Base-by-base conservation (phyloP, 2,888 invertebrate genomes). In the Diplolepis rosae region DNA sequence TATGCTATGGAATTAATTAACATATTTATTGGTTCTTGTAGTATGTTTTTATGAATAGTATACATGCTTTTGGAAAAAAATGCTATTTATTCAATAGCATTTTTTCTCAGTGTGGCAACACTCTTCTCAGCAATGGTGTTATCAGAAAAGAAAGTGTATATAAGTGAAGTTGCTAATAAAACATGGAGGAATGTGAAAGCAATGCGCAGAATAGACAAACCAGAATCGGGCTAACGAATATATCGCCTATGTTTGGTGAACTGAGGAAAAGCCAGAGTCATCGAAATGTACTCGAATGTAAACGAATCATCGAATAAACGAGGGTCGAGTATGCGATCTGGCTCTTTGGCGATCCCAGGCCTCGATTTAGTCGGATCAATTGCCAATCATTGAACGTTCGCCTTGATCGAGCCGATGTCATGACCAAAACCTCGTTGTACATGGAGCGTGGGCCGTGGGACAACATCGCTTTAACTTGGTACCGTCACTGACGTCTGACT, bases 401-500 rank as follows among this genome's bases (percentile, higher is more conserved):
- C 52, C 68, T 54, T 69, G 39, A 65, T 65, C 65, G 39, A 50
- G 52, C 35, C 67, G 68, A 68, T 18, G 61, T 68, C 65, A 48
- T 61, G 69, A 71, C 51, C 56, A 66, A 69, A 72, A 72, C 69
- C 65, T 65, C 69, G 67, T 51, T 32, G 56, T 56, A 56, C 56
- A 22, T 61, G 61, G 61, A 61, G 39, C 65, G 74, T 70, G 69
- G 72, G 70, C 76, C 76, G 76, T 77, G 80, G 75, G 75, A 74
- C 71, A 68, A 68, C 56, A 24, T 32, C 35, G 56, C 56, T 54
- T n/a, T 35, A 56, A 56, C 66, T 56, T 48, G 66, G 42, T 66
- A 54, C 66, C 65, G 72, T 77, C 72, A 74, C 75, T 80, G 77
- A 78, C 75, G 76, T 77, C 75, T 74, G 74, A 72, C 77, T n/a